A percentile compares a stretch with the other conserved stretches of the same genome.
Conservation (phyloP, 23 tunicate species). For the Ciona savignyi region DNA sequence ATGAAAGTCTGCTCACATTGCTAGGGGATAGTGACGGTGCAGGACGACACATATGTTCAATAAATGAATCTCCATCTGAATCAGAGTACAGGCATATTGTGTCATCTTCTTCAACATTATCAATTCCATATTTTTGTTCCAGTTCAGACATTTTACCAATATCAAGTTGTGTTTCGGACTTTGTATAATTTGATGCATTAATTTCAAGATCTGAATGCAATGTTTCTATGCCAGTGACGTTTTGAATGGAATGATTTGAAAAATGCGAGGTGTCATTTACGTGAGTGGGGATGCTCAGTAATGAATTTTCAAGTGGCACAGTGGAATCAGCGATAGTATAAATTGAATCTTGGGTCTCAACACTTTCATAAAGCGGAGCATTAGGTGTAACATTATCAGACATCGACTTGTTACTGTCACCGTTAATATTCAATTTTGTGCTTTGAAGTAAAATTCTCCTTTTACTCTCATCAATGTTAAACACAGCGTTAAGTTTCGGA, state of each 20-base stretch:
- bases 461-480: no score
- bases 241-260: neutral
- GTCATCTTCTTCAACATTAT: neutral
- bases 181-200: neutral
- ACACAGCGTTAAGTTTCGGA: no score
- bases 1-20: neutral
- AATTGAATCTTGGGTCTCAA: neutral
- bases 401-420: no score
- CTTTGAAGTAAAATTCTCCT: neutral
- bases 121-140: neutral
- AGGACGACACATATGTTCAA: conserved; percentile 3
- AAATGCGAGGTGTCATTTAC: neutral
- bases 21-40: neutral
- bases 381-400: neutral
- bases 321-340: conserved; percentile 13
- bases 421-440: neutral
- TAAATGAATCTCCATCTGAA: conserved; percentile 4
- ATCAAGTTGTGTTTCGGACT: neutral
- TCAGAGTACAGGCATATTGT: conserved; percentile 6
- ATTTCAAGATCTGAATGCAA: neutral
- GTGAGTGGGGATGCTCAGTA: no score
- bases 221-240: neutral
- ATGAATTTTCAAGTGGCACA: conserved; percentile 10
- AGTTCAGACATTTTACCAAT: neutral
- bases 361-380: neutral